Evolutionary conservation across 1,140 invertebrate genomes (phyloP), one percentile per base, ranked within the genome.

Genomic region (Thalassaphorura encarpata): DNA sequence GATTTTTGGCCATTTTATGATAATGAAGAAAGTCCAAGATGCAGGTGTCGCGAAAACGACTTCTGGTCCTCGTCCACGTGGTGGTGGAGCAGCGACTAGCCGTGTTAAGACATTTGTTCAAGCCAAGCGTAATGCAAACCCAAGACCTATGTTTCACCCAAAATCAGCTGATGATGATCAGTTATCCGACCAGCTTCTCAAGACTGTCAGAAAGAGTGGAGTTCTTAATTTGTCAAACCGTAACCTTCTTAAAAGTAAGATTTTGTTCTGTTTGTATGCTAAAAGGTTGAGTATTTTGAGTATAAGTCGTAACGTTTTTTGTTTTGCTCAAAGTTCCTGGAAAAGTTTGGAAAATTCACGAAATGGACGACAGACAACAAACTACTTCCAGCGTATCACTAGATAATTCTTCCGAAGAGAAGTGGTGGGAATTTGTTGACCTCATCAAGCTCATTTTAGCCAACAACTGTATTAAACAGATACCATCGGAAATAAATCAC

Each of bases 381-480:
- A 71, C 70, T 57, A 67, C 19, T 8, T 5, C 66, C 42, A 58
- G n/a, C n/a, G 66, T 76, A 4, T 70, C 70, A 13, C 65, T 76
- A 60, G 74, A 77, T 58, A 69, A 70, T 49, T 63, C 63, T 40
- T 67, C 69, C 24, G 72, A 73, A 45, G 74, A 75, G 15, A 68
- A 72, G 39, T 78, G 77, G 76, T 78, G 77, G 77, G 76, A 78
- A 33, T 73, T 76, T 56, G 69, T 71, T 1, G 75, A 77, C 27
- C 63, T 78, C 15, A 72, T 71, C 4, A 76, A 76, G 53, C 68
- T 78, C 3, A 75, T 77, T 29, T 60, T 78, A 16, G 72, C 76
- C 3, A 76, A 73, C 15, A 79, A 79, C 57, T 61, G 56, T 23
- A 64, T 79, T n/a, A 68, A 66, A 13, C 29, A 46, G 4, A 61